Evolutionary conservation across 2,113 vertebrate genomes (phyloP), one percentile per base, ranked within the genome.

Genomic region (Cottus gobio): DNA sequence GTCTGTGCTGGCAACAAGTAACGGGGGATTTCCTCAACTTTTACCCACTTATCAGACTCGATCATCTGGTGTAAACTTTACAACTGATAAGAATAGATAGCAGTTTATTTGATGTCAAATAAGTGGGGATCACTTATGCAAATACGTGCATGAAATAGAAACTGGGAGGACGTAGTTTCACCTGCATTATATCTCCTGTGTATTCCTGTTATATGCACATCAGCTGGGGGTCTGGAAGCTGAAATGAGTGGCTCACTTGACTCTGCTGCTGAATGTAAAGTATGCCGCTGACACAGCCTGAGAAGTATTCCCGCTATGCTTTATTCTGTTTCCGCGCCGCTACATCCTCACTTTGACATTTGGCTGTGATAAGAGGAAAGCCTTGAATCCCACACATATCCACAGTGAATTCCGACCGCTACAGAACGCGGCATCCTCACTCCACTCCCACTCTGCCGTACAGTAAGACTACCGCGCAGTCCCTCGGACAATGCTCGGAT

Each of bases 401-500:
- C 94, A 94, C 94, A 93, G 93, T 74, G 92, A 94, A 95, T 94
- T 95, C 91, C 77, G 72, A 82, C 73, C 46, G 34, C 84, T 22
- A 69, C 71, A 34, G 46, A 66, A 60, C 77, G 44, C 84, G 75
- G 82, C 85, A 87, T 85, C 74, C 80, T 52, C 37, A 71, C 87
- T 87, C 68, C 50, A 84, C 91, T 87, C 92, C 92, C 90, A 92
- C 87, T 79, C 37, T 13, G 71, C 83, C 31, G 69, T 83, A 84
- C 87, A 87, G 88, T 87, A 85, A 84, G 77, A 80, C 69, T 30
- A 50, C 84, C 77, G 82, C 90, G 79, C 80, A 68, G 74, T 30
- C 71, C 69, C 46, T 5, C 37, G 90, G 92, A 97, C 96, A 96
- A 96, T 96, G 93, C 91, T 72, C 68, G 93, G 91, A 96, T 96